Base-by-base conservation (phyloP, 2,113 vertebrate genomes). In the Lycaon pictus region DNA sequence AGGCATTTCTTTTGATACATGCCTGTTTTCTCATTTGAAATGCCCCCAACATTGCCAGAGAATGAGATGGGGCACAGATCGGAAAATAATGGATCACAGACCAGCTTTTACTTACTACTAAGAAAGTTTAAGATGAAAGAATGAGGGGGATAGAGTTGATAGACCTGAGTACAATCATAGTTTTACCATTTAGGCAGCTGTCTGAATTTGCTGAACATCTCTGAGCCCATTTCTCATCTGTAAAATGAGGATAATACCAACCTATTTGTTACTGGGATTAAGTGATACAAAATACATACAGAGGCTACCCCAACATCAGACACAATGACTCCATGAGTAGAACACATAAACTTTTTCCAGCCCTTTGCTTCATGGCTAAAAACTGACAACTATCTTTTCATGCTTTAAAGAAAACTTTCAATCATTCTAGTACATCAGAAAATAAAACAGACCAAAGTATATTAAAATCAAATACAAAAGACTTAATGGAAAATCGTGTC, bases 401-500 rank as follows among this genome's bases (percentile, higher is more conserved):
- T 79, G 53, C 48, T n/a, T 77, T 92, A 79, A 5, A 94, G 58
- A 87, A 95, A 80, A 32, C 60, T 94, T 81, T 74, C 77, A 62
- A 56, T 93, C 35, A 89, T 95, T 72, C 90, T 37, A 67, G 10
- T 72, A 97, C 35, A 71, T 62, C 65, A 65, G 76, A 93, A 95
- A 97, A 89, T 77, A 95, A 93, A 32, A 48, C 25, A 80, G 65
- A 82, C 55, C 27, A 72, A 92, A 51, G 86, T 4, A 90, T 62
- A 93, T 88, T 88, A 29, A 76, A 76, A 93, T 6, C 35, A 88
- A 11, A 90, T 71, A 87, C 19, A 80, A 90, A 92, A 97, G 79
- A 76, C 29, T 27, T 90, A 58, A 55, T 2, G 1, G 17, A 93
- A 74, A 71, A 69, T n/a, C 32, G 48, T 56, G 15, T 53, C 55